Evolutionary conservation across 2,113 vertebrate genomes (phyloP).

Genomic region (Trochalopteron elliotii): DNA sequence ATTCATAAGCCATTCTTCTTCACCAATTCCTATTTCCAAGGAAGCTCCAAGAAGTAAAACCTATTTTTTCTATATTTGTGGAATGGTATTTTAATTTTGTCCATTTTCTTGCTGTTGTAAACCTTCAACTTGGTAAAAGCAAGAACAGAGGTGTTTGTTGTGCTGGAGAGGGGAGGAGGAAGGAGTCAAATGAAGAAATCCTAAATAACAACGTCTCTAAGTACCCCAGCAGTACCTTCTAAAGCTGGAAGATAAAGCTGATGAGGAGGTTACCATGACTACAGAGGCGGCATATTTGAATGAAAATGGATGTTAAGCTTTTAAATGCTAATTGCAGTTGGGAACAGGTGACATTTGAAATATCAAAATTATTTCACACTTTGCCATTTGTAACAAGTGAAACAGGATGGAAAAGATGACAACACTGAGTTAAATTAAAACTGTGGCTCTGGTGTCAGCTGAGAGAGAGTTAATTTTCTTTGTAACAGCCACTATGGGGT

Average conservation of each 20-base stretch:
- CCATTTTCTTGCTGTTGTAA: background rate
- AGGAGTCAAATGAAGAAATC: background rate
- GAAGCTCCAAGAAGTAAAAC: background rate
- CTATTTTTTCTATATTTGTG: background rate
- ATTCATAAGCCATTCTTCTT: background rate
- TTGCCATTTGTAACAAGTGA: background rate
- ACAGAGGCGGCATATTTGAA: conserved; percentile 75
- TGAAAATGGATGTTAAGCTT: conserved; percentile 65
- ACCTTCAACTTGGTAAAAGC: background rate
- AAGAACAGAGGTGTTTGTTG: background rate
- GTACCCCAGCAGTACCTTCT: conserved; percentile 39
- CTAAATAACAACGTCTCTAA: conserved; percentile 17
- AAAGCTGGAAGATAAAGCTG: conserved; percentile 54
- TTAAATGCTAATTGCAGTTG: conserved; percentile 70
- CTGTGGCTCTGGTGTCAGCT: background rate
- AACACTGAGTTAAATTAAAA: background rate
- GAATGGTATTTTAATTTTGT: background rate
- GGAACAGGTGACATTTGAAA: conserved; percentile 51
- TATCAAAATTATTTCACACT: background rate
- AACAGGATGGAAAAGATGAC: background rate
- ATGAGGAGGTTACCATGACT: conserved; percentile 68
- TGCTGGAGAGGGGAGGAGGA: background rate
- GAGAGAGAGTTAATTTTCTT: background rate
- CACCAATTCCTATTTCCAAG: background rate
- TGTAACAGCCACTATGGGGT: no score